phyloP scores from a whole-genome alignment of 2,113 vertebrate genomes.

The Mesembrinibis cayennensis region DNA sequence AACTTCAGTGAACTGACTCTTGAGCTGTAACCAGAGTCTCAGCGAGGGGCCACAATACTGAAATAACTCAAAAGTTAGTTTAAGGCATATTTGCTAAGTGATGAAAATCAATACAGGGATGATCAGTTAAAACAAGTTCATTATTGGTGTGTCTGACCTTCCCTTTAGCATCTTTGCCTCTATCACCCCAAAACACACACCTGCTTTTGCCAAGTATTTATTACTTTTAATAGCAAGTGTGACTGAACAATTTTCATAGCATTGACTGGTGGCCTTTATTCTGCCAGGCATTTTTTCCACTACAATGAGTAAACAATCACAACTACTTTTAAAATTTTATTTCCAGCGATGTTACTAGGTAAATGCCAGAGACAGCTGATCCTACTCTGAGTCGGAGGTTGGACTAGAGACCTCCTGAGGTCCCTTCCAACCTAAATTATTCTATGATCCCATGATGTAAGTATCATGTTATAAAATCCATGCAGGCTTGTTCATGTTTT shows the following conservation, averaged over 20 bases:
- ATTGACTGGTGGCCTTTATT: background rate
- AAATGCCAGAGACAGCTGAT: background rate
- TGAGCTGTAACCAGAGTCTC: background rate
- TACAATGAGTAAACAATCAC: background rate
- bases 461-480: constrained; percentile 6
- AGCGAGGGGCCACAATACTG: background rate
- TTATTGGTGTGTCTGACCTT: background rate
- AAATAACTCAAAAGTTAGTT: background rate
- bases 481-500: constrained; percentile 33
- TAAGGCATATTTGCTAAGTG: background rate
- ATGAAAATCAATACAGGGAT: background rate
- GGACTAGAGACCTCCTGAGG: background rate
- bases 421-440: background rate
- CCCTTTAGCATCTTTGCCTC: background rate
- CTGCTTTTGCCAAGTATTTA: background rate
- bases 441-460: background rate
- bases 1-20: background rate
- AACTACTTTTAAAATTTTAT: background rate
- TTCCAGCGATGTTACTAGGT: background rate
- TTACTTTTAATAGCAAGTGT: background rate
- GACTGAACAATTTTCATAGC: background rate
- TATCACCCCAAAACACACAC: background rate
- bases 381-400: background rate
- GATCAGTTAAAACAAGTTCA: background rate
- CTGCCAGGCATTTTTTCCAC: background rate